Percentiles rank a stretch among this genome's conserved stretches.
Evolutionary conservation across 2,797 vertebrate species (phyloP).

Genomic region (Pachyuromys duprasi): DNA sequence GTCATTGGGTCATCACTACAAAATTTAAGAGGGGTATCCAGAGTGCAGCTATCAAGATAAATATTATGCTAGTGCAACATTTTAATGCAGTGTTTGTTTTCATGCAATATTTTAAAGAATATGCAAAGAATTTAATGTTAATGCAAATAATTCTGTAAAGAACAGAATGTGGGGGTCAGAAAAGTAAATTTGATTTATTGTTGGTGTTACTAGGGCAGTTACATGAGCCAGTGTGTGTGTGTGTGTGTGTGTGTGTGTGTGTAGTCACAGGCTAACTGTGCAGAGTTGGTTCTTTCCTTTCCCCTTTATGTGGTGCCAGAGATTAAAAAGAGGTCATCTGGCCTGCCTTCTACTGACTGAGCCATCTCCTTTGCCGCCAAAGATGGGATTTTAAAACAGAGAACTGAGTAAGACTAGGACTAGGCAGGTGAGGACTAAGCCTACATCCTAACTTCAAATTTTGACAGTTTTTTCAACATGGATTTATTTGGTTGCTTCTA

Average conservation of each 20-base stretch:
- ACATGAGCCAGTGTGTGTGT: not conserved
- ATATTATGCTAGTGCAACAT: not conserved
- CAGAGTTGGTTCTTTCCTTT: not conserved
- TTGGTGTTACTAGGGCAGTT: not conserved
- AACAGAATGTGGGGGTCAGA: not conserved
- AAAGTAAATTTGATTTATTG: not conserved
- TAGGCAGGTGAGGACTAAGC: not conserved
- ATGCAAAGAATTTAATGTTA: too few species aligned
- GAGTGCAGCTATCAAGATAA: not conserved
- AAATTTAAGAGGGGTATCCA: not conserved
- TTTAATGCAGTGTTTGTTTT: not conserved
- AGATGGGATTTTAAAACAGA: not conserved
- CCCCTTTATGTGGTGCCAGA: not conserved
- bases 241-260: not conserved
- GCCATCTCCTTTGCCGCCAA: not conserved
- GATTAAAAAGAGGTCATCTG: not conserved
- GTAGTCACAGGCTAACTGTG: not conserved
- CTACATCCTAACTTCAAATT: not conserved
- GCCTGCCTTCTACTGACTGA: not conserved
- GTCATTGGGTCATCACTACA: not conserved
- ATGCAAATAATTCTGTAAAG: not conserved
- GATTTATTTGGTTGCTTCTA: not conserved
- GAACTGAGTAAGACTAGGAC: accelerated
- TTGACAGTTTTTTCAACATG: not conserved
- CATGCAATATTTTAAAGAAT: not conserved